Percentiles rank a stretch among this genome's conserved stretches.
These are phyloP conservation scores for Artibeus jamaicensis DNA, from an alignment of 2,797 vertebrate species.

Conservation along the genomic window DNA sequence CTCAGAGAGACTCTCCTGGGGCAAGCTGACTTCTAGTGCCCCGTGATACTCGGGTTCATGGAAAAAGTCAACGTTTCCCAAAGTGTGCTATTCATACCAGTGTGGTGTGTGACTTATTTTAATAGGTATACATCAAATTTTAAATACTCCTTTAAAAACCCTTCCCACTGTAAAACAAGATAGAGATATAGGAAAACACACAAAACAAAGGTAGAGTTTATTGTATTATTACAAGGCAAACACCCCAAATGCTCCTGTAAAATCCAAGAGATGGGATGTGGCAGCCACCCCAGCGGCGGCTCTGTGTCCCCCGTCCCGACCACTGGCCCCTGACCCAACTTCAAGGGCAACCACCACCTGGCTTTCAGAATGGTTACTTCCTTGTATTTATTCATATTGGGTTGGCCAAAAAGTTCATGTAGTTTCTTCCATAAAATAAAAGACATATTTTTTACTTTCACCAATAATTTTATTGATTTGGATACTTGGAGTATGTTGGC, in stretches of 20 bases:
- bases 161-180: background rate
- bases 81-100: background rate
- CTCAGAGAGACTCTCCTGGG: no score
- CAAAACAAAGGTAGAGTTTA: background rate
- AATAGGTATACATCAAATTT: background rate
- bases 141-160: background rate
- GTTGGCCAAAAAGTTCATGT: no score
- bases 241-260: background rate
- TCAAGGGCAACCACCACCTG: background rate
- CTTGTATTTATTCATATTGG: background rate
- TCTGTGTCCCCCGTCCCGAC: background rate
- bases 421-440: no score
- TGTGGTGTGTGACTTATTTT: background rate
- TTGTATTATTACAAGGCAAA: background rate
- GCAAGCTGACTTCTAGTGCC: background rate
- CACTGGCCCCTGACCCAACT: background rate
- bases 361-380: background rate
- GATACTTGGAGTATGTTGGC: no score
- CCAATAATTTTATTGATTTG: no score
- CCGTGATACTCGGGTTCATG: background rate
- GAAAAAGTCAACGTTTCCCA: background rate
- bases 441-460: no score
- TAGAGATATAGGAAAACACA: background rate
- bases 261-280: background rate
- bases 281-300: background rate